Percentiles rank a stretch among this genome's conserved stretches.
Conservation (phyloP, 2,888 invertebrate species). For the Limnephilus lunatus region DNA sequence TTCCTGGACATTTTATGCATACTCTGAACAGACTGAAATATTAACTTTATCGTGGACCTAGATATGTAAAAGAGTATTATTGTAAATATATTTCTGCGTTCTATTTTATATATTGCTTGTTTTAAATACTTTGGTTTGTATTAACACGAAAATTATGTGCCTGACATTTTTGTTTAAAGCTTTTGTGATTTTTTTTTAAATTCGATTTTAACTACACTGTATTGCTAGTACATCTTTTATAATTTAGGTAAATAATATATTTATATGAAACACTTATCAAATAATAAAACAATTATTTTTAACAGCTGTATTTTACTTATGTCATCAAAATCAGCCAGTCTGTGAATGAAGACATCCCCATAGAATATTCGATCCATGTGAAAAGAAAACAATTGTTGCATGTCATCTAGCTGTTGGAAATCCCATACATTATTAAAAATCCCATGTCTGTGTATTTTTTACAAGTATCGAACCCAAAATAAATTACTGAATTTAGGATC, state of each 20-base stretch:
- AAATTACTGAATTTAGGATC: too few relatives aligned
- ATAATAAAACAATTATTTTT: constrained; percentile 33
- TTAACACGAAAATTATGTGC: constrained; percentile 56
- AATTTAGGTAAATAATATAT: constrained; percentile 55
- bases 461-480: too few relatives aligned
- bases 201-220: constrained; percentile 42
- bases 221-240: constrained; percentile 46
- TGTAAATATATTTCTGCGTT: constrained; percentile 42
- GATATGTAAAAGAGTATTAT: constrained; percentile 38
- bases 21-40: constrained; percentile 39
- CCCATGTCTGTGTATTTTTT: too few relatives aligned
- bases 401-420: too few relatives aligned
- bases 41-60: constrained; percentile 25
- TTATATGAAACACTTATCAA: constrained; percentile 52
- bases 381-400: too few relatives aligned
- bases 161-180: constrained; percentile 56
- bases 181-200: constrained; percentile 55
- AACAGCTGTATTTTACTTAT: not conserved
- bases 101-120: constrained; percentile 27
- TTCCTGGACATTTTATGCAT: constrained; percentile 22
- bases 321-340: not conserved
- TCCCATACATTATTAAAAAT: too few relatives aligned
- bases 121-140: constrained; percentile 47
- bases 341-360: too few relatives aligned
- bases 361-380: too few relatives aligned